Conservation (phyloP, 2,888 invertebrate genomes). For the Zygaena filipendulae region DNA sequence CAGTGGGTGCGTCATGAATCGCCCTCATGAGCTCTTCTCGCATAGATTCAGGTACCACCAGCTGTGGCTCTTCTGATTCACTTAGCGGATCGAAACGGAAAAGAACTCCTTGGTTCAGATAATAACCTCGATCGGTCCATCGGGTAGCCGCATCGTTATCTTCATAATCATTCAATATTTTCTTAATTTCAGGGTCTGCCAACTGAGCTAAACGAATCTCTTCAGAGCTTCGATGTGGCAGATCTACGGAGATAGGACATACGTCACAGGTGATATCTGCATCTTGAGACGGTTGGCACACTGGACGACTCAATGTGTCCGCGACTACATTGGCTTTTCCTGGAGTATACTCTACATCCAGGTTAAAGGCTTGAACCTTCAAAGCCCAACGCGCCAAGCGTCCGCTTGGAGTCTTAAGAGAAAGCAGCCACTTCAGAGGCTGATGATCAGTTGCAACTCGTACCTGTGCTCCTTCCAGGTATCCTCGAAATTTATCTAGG, state of each 20-base stretch:
- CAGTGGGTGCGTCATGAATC: no score
- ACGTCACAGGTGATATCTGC: conserved; percentile 11
- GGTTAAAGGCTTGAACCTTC: conserved; percentile 28
- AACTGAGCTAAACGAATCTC: conserved; percentile 12
- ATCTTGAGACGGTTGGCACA: no score
- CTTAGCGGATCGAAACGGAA: background rate
- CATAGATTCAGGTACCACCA: no score
- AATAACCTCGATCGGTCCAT: background rate
- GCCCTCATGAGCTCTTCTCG: no score
- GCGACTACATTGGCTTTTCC: conserved; percentile 30
- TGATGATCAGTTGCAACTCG: no score
- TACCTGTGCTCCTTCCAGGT: conserved; percentile 18
- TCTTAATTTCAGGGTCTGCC: conserved; percentile 14
- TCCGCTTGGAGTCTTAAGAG: conserved; percentile 22
- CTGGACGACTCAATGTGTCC: conserved; percentile 27
- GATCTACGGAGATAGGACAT: conserved; percentile 7
- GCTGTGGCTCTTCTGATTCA: no score
- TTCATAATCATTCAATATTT: conserved; percentile 16
- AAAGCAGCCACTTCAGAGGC: conserved; percentile 7
- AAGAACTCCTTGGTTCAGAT: background rate
- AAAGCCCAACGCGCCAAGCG: conserved; percentile 41
- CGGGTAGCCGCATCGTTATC: conserved; percentile 1
- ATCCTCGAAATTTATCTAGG: conserved; percentile 16
- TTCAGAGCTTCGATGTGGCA: conserved; percentile 6
- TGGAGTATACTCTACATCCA: conserved; percentile 26